Conservation (phyloP, 2,113 vertebrate genomes). For the Struthidea cinerea region DNA sequence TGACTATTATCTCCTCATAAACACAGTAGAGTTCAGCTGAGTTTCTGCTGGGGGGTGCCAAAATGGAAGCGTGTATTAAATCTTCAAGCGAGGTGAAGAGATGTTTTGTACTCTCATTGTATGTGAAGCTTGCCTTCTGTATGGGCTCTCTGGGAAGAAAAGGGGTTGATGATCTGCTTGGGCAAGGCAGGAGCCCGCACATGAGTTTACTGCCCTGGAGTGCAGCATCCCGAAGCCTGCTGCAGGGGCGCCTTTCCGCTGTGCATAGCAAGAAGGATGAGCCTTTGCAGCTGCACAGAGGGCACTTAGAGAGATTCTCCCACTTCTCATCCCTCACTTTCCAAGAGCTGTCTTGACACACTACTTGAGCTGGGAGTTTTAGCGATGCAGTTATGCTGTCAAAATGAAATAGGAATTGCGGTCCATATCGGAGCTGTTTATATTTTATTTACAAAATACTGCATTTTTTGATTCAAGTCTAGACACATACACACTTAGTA, state of each 20-base stretch:
- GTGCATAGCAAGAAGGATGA: neutral
- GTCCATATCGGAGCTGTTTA: neutral
- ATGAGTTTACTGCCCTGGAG: neutral
- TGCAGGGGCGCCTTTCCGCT: neutral
- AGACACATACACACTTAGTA: neutral
- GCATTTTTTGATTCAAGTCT: neutral
- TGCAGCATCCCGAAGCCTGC: fast-evolving
- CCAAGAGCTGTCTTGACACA: neutral
- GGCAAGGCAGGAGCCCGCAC: neutral
- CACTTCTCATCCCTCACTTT: neutral
- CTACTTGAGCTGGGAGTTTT: neutral
- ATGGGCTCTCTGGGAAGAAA: neutral
- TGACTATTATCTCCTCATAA: neutral
- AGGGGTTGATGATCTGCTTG: neutral
- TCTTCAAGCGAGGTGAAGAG: neutral
- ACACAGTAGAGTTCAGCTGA: neutral
- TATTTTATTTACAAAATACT: neutral
- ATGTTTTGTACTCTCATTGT: neutral
- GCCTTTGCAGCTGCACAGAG: neutral
- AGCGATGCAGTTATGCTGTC: neutral
- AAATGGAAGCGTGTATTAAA: neutral
- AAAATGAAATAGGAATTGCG: neutral
- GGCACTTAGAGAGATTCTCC: neutral
- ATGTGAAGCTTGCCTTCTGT: neutral
- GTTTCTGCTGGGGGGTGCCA: neutral